phyloP scores from a whole-genome alignment of 1,140 invertebrate species.

The Tetragonula clypearis region DNA sequence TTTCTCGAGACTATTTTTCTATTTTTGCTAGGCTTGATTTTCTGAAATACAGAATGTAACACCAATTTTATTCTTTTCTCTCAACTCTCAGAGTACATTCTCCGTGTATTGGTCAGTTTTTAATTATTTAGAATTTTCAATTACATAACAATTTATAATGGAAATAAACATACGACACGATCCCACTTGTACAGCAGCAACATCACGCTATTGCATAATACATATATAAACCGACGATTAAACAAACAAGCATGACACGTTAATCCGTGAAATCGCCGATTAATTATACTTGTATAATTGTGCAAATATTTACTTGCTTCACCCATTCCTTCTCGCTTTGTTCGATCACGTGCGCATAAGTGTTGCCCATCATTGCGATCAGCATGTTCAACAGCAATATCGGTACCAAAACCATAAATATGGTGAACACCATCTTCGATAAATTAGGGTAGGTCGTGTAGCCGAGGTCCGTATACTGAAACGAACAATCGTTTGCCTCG shows the following conservation, averaged over 20 bases:
- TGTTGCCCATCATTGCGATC: conserved; percentile 99
- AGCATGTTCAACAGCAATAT: conserved; percentile 98
- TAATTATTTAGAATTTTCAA: no score
- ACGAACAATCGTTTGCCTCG: background rate
- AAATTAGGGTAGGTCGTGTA: conserved; percentile 94
- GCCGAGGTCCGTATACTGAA: conserved; percentile 94
- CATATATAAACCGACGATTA: background rate
- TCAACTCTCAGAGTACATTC: no score
- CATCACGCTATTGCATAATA: no score
- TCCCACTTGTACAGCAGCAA: no score
- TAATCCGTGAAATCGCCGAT: background rate
- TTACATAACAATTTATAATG: no score
- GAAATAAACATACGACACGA: no score
- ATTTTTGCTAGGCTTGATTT: no score
- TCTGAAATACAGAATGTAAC: no score
- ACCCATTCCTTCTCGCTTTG: conserved; percentile 99
- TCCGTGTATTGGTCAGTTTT: no score
- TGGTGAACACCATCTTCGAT: conserved; percentile 96
- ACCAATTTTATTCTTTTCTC: no score
- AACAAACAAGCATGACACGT: background rate
- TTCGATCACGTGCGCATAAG: conserved; percentile 98
- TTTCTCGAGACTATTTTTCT: no score
- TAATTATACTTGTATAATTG: background rate
- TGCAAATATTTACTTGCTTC: conserved; percentile 89
- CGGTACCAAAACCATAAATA: conserved; percentile 99